Evolutionary conservation across 2,113 vertebrate genomes (phyloP), one percentile per base, ranked within the genome.

Genomic region (Notarius lentiginosus): DNA sequence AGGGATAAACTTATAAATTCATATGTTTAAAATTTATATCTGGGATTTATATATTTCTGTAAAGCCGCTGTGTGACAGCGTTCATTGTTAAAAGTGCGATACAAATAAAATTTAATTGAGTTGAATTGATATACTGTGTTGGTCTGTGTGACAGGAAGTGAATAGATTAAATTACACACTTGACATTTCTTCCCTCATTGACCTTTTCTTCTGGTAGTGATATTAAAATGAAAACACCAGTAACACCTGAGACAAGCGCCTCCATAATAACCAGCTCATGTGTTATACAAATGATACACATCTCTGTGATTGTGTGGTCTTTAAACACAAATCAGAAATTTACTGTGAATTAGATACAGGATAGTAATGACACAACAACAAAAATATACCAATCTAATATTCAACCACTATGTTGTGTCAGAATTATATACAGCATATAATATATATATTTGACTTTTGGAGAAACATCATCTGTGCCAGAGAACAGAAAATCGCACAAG

Each of bases 141-240:
- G 20, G 20, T 51, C 20, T 76, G 22, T n/a, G 49, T 2, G n/a
- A 77, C 73, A n/a, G 10, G 73, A 77, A n/a, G 49, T 53, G 24
- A 77, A 53, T 7, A 51, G 73, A 76, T 47, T 47, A 47, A 10
- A 51, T 76, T 51, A 24, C 9, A 53, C 47, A 30, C 49, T 55
- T 49, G 60, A 51, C 77, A 58, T 41, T 82, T 66, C 53, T 27
- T 7, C 5, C 49, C 58, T 24, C 56, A 5, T 53, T 91, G 94
- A 94, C 93, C 92, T 95, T 94, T 92, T 66, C 55, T 90, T 84
- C 90, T 86, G 94, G 91, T 6, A 91, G 84, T 14, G 79, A 89
- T n/a, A 87, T 92, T 89, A 80, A 90, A 85, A 89, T 91, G 86
- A 79, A 82, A 15, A 82, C 75, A 65, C 18, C 51, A 65, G 17